Conservation (phyloP, 1,140 invertebrate genomes). For the Drosophila bocki region DNA sequence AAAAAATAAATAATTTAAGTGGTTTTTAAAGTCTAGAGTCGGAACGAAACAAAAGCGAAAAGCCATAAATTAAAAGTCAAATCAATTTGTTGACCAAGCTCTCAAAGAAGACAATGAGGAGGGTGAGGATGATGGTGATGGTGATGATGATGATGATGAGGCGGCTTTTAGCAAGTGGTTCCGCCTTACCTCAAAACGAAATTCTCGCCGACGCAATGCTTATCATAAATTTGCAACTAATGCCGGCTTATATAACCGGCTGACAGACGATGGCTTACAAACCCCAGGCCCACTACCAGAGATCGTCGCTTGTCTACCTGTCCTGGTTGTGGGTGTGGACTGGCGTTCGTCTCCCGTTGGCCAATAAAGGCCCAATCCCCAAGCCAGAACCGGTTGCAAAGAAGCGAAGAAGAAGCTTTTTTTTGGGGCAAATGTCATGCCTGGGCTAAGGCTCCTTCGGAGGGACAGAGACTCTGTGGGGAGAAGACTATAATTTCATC, state of each 20-base stretch:
- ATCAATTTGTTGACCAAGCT: conserved; percentile 45
- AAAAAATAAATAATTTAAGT: conserved; percentile 4
- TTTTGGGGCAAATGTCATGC: conserved; percentile 2
- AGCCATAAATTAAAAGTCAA: conserved; percentile 44
- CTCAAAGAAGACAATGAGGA: conserved; percentile 15
- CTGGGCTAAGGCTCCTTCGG: not conserved
- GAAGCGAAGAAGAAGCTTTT: not conserved
- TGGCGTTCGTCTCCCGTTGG: not conserved
- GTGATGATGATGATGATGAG: conserved; percentile 21
- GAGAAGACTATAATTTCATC: not conserved
- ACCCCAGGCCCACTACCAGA: conserved; percentile 14
- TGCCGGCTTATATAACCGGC: conserved; percentile 64
- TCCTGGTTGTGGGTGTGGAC: conserved; percentile 25
- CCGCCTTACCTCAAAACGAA: conserved; percentile 36
- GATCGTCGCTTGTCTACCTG: conserved; percentile 7
- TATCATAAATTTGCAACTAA: conserved; percentile 70
- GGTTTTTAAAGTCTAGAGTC: conserved; percentile 3
- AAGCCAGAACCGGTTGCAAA: conserved; percentile 4
- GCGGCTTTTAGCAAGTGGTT: conserved; percentile 54
- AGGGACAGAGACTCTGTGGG: not conserved
- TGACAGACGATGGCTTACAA: conserved; percentile 20
- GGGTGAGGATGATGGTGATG: conserved; percentile 11
- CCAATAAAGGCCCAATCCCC: not conserved
- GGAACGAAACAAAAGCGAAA: conserved; percentile 30
- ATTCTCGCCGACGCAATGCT: conserved; percentile 53